These are phyloP conservation scores for Lepus timidus DNA, from an alignment of 2,113 vertebrate species.

Conservation along the genomic window DNA sequence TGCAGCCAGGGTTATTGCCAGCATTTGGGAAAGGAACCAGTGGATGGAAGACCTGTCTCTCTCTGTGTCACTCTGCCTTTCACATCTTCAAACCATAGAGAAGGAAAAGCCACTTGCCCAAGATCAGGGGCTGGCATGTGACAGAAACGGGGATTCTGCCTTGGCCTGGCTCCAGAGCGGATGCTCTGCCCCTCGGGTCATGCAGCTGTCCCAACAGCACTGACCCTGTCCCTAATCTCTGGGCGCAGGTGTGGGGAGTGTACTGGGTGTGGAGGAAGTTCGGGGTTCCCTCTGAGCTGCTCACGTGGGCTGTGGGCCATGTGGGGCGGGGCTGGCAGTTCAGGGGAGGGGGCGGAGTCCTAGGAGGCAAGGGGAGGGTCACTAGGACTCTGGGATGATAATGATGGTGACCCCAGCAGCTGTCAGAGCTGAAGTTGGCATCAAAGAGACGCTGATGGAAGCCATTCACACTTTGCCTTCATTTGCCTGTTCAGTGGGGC, in stretches of 20 bases:
- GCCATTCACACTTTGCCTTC: not conserved
- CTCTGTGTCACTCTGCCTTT: too few species aligned
- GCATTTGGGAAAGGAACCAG: too few species aligned
- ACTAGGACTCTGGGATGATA: not conserved
- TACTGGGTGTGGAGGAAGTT: not conserved
- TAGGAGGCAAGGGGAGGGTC: not conserved
- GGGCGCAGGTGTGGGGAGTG: too few species aligned
- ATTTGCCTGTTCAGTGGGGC: not conserved
- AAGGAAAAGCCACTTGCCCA: not conserved
- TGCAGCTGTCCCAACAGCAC: accelerated
- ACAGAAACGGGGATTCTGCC: not conserved
- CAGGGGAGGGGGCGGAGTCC: not conserved
- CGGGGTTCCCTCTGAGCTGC: not conserved
- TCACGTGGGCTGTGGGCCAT: not conserved
- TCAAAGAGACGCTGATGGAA: not conserved
- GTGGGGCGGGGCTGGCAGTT: not conserved
- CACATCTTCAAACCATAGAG: too few species aligned
- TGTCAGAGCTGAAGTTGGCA: not conserved
- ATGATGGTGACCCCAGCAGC: not conserved
- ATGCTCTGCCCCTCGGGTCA: not conserved
- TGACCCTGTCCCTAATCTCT: too few species aligned
- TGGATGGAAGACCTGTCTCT: too few species aligned
- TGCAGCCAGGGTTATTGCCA: too few species aligned
- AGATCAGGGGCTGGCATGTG: not conserved
- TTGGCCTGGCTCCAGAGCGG: not conserved